These are phyloP conservation scores for Bombylius major DNA, from an alignment of 2,888 invertebrate species.

Conservation along the genomic window DNA sequence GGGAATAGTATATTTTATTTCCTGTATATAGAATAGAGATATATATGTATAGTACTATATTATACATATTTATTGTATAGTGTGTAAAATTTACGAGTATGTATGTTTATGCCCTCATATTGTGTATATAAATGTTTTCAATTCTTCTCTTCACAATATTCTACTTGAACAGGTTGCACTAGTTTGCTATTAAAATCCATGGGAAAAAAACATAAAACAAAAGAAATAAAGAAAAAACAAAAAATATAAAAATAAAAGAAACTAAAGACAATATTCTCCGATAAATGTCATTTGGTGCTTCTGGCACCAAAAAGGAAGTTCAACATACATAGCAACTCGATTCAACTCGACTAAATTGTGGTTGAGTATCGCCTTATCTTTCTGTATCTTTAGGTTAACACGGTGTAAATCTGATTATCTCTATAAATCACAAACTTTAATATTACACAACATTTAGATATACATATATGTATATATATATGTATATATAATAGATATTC, in stretches of 20 bases:
- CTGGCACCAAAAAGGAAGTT: neutral
- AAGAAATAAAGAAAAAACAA: neutral
- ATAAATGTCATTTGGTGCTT: too few relatives aligned
- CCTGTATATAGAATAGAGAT: too few relatives aligned
- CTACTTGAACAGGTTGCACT: neutral
- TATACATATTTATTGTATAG: too few relatives aligned
- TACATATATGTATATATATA: neutral
- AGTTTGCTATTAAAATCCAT: neutral
- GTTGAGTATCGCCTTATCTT: neutral
- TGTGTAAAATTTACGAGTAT: too few relatives aligned
- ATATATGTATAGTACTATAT: too few relatives aligned
- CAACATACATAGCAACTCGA: neutral
- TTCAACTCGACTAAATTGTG: neutral
- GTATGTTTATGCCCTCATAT: too few relatives aligned
- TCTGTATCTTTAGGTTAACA: conserved; percentile 9
- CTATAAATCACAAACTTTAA: conserved; percentile 5
- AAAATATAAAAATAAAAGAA: neutral
- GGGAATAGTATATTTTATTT: too few relatives aligned
- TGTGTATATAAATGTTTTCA: too few relatives aligned
- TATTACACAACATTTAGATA: neutral
- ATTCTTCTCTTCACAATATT: too few relatives aligned
- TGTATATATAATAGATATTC: neutral
- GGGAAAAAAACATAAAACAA: neutral
- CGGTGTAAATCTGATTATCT: conserved; percentile 10
- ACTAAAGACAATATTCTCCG: neutral